Evolutionary conservation across 2,113 vertebrate species (phyloP).

Genomic region (Anarhynchus alexandrinus): DNA sequence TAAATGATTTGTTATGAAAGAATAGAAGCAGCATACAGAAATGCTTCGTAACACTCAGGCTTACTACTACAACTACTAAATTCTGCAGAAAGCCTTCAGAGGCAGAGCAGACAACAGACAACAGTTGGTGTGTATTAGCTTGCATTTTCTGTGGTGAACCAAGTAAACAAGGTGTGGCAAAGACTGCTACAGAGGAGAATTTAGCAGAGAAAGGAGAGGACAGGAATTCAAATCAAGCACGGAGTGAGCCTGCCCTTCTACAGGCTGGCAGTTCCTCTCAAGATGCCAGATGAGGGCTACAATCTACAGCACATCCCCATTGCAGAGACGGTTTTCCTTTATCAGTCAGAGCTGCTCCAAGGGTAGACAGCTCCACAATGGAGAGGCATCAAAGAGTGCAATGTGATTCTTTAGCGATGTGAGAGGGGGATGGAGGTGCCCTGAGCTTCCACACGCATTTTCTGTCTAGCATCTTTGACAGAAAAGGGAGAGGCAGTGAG

Average conservation of each 20-base stretch:
- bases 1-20: not conserved
- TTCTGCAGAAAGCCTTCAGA: not conserved
- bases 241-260: not conserved
- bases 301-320: not conserved
- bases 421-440: not conserved
- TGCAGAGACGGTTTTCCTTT: not conserved
- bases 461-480: not conserved
- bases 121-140: not conserved
- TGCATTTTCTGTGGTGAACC: not conserved
- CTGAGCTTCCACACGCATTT: not conserved
- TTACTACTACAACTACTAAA: not conserved
- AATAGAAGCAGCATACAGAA: not conserved
- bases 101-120: not conserved
- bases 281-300: not conserved
- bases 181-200: not conserved
- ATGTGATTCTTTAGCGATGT: not conserved
- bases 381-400: not conserved
- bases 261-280: not conserved
- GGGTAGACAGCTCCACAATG: not conserved
- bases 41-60: not conserved
- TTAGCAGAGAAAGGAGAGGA: not conserved
- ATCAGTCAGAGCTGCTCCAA: not conserved
- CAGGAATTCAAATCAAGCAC: not conserved
- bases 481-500: accelerated
- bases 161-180: not conserved